These are phyloP conservation scores for Saturnia pavonia DNA, from an alignment of 2,888 invertebrate species.

Conservation along the genomic window DNA sequence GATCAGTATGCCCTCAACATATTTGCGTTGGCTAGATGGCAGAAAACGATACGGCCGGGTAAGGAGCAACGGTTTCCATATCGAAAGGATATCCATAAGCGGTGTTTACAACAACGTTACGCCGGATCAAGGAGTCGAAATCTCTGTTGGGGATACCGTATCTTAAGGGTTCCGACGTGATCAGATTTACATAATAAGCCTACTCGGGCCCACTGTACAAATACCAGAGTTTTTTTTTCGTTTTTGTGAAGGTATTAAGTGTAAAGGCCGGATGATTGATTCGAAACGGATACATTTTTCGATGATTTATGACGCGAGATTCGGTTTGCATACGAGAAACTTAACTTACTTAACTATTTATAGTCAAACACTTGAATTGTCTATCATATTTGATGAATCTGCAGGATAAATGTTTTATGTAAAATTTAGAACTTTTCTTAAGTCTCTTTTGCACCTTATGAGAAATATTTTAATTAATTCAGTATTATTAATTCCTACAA, in stretches of 20 bases:
- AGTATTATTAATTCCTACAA: too few species aligned
- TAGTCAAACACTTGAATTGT: not conserved
- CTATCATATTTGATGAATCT: not conserved
- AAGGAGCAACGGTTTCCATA: conserved; percentile 38
- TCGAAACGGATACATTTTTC: conserved; percentile 53
- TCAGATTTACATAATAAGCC: conserved; percentile 69
- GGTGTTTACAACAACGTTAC: conserved; percentile 60
- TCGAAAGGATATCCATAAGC: conserved; percentile 56
- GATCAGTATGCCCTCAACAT: conserved; percentile 39
- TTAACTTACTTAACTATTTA: conserved; percentile 5
- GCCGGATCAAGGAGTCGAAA: conserved; percentile 59
- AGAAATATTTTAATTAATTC: too few species aligned
- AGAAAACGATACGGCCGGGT: conserved; percentile 40
- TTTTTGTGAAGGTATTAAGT: conserved; percentile 53
- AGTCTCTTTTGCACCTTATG: not conserved
- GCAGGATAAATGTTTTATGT: not conserved
- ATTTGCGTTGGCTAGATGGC: conserved; percentile 45
- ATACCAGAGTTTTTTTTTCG: conserved; percentile 44
- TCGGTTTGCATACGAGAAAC: conserved; percentile 8
- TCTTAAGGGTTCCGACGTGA: conserved; percentile 64
- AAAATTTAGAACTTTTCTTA: not conserved
- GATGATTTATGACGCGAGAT: conserved; percentile 56
- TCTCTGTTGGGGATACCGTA: conserved; percentile 62
- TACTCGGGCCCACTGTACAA: conserved; percentile 54
- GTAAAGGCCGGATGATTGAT: conserved; percentile 67